phyloP scores from a whole-genome alignment of 2,888 invertebrate species.

The Carcina quercana region DNA sequence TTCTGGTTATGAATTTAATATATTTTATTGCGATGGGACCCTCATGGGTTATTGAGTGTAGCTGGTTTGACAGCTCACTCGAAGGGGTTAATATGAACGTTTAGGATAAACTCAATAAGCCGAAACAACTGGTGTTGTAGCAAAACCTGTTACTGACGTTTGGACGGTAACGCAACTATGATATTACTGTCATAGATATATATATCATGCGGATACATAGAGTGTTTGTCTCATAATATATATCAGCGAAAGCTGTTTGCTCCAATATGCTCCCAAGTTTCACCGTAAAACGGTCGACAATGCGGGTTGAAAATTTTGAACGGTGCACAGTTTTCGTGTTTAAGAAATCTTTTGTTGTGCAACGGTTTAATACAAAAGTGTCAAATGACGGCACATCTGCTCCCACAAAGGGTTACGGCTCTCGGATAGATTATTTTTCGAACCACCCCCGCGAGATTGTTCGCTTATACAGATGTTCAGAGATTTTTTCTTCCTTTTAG shows the following conservation, averaged over 20 bases:
- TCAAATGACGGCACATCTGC: constrained; percentile 75
- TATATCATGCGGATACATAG: background rate
- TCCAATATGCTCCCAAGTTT: background rate
- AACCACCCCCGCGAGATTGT: constrained; percentile 70
- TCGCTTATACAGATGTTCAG: constrained; percentile 67
- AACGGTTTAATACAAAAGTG: constrained; percentile 75
- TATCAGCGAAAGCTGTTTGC: no score
- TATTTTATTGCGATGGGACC: constrained; percentile 50
- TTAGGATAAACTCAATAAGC: constrained; percentile 69
- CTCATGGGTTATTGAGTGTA: constrained; percentile 56
- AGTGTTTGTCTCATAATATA: no score
- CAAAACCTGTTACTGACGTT: constrained; percentile 66
- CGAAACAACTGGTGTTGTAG: constrained; percentile 66
- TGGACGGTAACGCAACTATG: constrained; percentile 50
- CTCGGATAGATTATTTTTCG: constrained; percentile 71
- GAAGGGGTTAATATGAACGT: constrained; percentile 72
- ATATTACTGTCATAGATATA: constrained; percentile 14
- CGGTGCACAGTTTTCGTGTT: constrained; percentile 70
- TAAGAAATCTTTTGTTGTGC: constrained; percentile 73
- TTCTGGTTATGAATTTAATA: constrained; percentile 55
- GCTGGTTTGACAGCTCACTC: constrained; percentile 62
- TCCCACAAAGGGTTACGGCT: constrained; percentile 68
- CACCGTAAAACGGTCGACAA: constrained; percentile 50
- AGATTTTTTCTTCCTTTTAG: constrained; percentile 32
- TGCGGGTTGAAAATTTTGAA: constrained; percentile 66